phyloP scores from a whole-genome alignment of 2,888 invertebrate species.

The Aphodius sticticus region DNA sequence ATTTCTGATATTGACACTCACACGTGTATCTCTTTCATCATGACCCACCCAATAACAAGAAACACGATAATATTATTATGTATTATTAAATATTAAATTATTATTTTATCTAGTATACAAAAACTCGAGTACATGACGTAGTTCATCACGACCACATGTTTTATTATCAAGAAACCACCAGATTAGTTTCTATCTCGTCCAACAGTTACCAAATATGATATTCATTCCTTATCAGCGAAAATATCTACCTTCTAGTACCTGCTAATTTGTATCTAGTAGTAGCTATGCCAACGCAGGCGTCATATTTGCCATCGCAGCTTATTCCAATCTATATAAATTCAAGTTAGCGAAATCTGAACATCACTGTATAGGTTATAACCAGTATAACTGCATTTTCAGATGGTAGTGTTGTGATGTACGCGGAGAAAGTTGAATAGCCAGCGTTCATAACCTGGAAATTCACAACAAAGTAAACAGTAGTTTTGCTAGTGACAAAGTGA shows the following conservation, averaged over 20 bases:
- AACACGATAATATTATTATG: no score
- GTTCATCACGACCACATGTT: no score
- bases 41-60: no score
- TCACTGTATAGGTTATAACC: background rate
- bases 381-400: background rate
- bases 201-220: background rate
- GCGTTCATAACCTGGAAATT: background rate
- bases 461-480: background rate
- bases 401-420: background rate
- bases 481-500: background rate
- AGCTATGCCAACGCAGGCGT: background rate
- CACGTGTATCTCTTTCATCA: no score
- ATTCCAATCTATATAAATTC: background rate
- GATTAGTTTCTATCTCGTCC: no score
- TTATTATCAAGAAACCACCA: no score
- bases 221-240: background rate
- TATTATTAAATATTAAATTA: no score
- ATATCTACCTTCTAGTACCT: background rate
- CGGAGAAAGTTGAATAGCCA: background rate
- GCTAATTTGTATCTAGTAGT: background rate
- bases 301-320: background rate
- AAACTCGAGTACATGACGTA: no score
- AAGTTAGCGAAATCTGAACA: background rate
- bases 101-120: no score
- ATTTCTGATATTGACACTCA: no score